These are phyloP conservation scores for Amphiprion ocellaris DNA, from an alignment of 2,113 vertebrate genomes.

Conservation along the genomic window DNA sequence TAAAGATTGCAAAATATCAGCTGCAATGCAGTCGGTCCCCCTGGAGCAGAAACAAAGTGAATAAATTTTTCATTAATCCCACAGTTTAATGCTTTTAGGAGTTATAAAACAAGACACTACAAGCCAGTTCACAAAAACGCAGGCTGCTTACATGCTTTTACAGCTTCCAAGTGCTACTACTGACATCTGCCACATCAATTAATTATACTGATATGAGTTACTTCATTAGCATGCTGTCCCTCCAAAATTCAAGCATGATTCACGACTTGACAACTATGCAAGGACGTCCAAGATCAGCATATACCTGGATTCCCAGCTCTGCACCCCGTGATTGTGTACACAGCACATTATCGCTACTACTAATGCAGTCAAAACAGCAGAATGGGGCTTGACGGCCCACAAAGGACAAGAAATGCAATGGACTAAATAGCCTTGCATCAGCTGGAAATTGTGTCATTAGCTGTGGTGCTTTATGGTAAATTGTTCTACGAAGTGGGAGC, in stretches of 20 bases:
- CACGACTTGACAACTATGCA: not conserved
- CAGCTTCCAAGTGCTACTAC: not conserved
- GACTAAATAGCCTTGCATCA: constrained; percentile 28
- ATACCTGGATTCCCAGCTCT: not conserved
- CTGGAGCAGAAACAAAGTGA: not conserved
- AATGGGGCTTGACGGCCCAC: constrained; percentile 23
- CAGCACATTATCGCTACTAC: not conserved
- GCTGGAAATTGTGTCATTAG: constrained; percentile 48
- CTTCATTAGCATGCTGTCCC: not conserved
- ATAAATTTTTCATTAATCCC: not conserved
- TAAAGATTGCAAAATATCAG: constrained; percentile 3
- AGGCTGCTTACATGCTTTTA: not conserved
- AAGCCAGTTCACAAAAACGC: not conserved
- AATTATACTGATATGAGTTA: not conserved
- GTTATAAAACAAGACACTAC: not conserved
- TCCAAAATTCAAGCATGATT: not conserved
- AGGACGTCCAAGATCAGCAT: not conserved
- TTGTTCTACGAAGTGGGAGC: constrained; percentile 12
- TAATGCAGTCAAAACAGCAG: constrained; percentile 34
- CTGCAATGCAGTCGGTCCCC: not conserved
- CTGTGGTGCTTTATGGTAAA: constrained; percentile 19
- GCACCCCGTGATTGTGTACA: not conserved
- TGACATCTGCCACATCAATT: not conserved
- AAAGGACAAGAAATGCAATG: constrained; percentile 17
- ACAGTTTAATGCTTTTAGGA: not conserved